A percentile compares a stretch with the other conserved stretches of the same genome.
Evolutionary conservation across 37 sponge, comb jelly and placozoan genomes (phyloP).

Genomic region (Eunapius fragilis): DNA sequence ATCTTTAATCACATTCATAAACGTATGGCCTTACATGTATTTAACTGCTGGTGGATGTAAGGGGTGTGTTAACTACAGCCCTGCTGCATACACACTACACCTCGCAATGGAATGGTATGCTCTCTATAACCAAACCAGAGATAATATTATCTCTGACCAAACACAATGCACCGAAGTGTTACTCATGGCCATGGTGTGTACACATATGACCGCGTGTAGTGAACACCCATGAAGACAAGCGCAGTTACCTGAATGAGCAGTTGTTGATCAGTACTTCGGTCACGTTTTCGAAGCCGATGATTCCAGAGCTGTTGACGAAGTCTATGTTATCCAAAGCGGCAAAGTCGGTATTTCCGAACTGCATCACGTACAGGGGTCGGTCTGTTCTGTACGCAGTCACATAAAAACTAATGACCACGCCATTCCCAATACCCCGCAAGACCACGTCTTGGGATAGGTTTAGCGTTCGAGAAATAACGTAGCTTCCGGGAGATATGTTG

Average conservation of each 20-base stretch:
- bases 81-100: too few species aligned
- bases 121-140: too few species aligned
- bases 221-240: too few species aligned
- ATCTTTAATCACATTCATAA: too few species aligned
- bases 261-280: constrained; percentile 11
- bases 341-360: neutral
- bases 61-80: too few species aligned
- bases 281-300: constrained; percentile 19
- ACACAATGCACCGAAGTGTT: too few species aligned
- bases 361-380: constrained; percentile 11
- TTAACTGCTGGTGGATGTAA: too few species aligned
- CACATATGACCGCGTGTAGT: too few species aligned
- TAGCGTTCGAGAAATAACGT: neutral
- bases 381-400: neutral
- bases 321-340: constrained; percentile 4
- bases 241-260: constrained; percentile 48
- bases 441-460: constrained; percentile 18
- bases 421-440: neutral
- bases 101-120: too few species aligned
- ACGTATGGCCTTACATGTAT: too few species aligned
- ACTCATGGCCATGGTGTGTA: too few species aligned
- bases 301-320: constrained; percentile 20
- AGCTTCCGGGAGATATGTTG: neutral
- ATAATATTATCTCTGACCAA: too few species aligned
- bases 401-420: neutral